A percentile compares a stretch with the other conserved stretches of the same genome.
Evolutionary conservation across 2,797 vertebrate species (phyloP).

Genomic region (Alcedo quadribrachys): DNA sequence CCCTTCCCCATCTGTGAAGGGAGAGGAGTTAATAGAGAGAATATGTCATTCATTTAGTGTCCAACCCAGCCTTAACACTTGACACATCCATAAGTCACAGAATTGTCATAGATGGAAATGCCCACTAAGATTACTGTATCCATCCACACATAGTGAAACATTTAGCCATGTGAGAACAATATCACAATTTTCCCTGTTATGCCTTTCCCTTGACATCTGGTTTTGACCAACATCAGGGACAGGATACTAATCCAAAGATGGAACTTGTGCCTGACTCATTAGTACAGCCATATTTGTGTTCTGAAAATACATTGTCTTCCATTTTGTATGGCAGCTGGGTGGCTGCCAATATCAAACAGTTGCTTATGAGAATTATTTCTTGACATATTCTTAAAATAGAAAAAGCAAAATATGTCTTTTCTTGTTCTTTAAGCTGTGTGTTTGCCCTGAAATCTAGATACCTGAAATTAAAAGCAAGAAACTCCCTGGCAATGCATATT

Average conservation of each 20-base stretch:
- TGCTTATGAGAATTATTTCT: constrained; percentile 49
- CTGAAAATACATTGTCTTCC: constrained; percentile 4
- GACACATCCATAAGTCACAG: neutral
- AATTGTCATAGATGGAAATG: too few relatives aligned
- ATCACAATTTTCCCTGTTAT: neutral
- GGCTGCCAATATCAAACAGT: constrained; percentile 58
- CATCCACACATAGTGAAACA: neutral
- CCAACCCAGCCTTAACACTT: neutral
- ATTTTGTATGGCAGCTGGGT: constrained; percentile 1
- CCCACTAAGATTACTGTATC: too few relatives aligned
- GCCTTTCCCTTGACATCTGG: neutral
- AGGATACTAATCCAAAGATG: neutral
- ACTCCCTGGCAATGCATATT: neutral
- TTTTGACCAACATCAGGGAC: neutral
- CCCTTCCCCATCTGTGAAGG: too few relatives aligned
- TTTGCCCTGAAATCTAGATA: neutral
- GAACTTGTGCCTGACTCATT: neutral
- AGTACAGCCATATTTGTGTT: neutral
- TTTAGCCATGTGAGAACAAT: neutral
- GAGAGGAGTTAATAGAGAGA: too few relatives aligned
- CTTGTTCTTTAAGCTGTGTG: too few relatives aligned
- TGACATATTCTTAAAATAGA: constrained; percentile 46
- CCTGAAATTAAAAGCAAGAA: constrained; percentile 3
- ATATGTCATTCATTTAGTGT: neutral
- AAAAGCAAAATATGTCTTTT: constrained; percentile 8